These are phyloP conservation scores for Parazoanthus darwini DNA, from an alignment of 92 coral and sea anemone species.

Conservation along the genomic window DNA sequence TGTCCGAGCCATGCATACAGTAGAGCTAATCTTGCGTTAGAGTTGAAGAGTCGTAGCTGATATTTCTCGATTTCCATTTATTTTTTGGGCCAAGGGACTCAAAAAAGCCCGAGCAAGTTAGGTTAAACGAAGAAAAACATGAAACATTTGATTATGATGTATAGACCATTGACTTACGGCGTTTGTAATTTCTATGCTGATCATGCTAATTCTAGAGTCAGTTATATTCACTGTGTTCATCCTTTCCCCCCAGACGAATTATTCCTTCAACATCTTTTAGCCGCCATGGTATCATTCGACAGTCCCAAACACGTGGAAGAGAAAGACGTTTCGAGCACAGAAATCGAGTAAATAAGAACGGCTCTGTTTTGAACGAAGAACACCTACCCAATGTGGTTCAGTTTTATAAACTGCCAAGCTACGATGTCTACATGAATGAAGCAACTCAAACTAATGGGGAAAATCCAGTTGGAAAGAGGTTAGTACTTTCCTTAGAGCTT, in stretches of 20 bases:
- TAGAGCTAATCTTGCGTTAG: too few relatives aligned
- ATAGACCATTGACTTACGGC: too few relatives aligned
- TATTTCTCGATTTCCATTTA: too few relatives aligned
- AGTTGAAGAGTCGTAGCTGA: too few relatives aligned
- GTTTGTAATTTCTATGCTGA: neutral
- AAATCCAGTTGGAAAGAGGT: neutral
- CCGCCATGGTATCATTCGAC: neutral
- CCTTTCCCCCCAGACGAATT: neutral
- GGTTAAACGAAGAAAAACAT: too few relatives aligned
- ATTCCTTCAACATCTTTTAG: neutral
- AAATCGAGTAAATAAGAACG: neutral
- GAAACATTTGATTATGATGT: too few relatives aligned
- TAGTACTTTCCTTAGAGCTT: neutral
- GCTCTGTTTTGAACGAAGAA: neutral
- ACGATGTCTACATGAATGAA: constrained; percentile 27
- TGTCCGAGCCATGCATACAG: too few relatives aligned
- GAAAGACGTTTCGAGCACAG: neutral
- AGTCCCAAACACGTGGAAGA: neutral
- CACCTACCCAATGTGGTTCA: constrained; percentile 7
- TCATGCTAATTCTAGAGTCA: neutral
- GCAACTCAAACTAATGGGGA: neutral
- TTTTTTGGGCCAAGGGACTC: too few relatives aligned
- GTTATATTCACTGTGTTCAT: neutral
- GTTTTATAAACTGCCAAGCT: constrained; percentile 33
- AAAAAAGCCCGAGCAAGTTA: too few relatives aligned